Conservation (phyloP, 1,140 invertebrate species). For the Mamestra configurata region DNA sequence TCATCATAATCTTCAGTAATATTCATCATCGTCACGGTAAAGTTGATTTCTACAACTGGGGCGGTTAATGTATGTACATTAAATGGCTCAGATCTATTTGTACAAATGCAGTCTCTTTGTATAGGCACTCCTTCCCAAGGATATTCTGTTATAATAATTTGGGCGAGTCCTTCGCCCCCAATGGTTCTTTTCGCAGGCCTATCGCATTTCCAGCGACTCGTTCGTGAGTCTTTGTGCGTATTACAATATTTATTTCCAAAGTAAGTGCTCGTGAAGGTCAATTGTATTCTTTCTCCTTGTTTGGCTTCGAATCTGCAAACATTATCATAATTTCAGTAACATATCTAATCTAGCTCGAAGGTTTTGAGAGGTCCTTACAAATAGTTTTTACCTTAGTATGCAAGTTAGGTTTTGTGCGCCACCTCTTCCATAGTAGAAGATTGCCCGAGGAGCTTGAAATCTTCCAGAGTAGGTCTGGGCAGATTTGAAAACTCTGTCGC, state of each 20-base stretch:
- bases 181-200: slow-evolving; percentile 79
- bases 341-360: not conserved
- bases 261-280: slow-evolving; percentile 90
- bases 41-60: slow-evolving; percentile 91
- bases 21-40: slow-evolving; percentile 93
- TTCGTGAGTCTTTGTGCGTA: slow-evolving; percentile 90
- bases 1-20: slow-evolving; percentile 94
- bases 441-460: slow-evolving; percentile 93
- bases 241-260: slow-evolving; percentile 91
- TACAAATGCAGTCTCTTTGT: slow-evolving; percentile 92
- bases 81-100: slow-evolving; percentile 90
- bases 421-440: slow-evolving; percentile 94
- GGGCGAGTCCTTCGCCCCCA: slow-evolving; percentile 89
- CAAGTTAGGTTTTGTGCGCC: slow-evolving; percentile 93
- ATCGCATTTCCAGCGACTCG: slow-evolving; percentile 91
- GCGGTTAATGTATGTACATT: slow-evolving; percentile 90
- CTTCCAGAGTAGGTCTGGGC: slow-evolving; percentile 88
- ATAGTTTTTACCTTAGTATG: slow-evolving; percentile 87
- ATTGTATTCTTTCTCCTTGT: slow-evolving; percentile 90
- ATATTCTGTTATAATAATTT: slow-evolving; percentile 91
- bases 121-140: slow-evolving; percentile 92
- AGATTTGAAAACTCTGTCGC: slow-evolving; percentile 89
- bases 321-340: slow-evolving; percentile 29
- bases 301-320: slow-evolving; percentile 90
- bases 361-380: not conserved